Percentiles rank a stretch among this genome's conserved stretches.
These are phyloP conservation scores for Heliconius congener DNA, from an alignment of 1,140 invertebrate genomes.

Conservation along the genomic window DNA sequence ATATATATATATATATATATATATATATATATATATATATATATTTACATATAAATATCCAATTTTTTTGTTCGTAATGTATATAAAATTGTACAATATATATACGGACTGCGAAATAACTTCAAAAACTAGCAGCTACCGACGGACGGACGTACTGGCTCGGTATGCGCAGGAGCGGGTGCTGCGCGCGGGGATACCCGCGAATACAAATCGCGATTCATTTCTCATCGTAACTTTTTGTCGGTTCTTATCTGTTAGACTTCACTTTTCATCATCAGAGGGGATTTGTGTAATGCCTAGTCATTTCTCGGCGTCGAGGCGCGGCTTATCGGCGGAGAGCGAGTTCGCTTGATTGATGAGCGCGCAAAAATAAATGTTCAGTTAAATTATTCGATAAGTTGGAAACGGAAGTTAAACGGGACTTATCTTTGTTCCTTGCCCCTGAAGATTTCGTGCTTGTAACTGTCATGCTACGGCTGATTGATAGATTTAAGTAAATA, in stretches of 20 bases:
- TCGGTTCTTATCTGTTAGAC: conserved; percentile 83
- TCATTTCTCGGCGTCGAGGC: conserved; percentile 82
- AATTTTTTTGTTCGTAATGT: not conserved
- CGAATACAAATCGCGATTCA: conserved; percentile 82
- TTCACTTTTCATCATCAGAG: conserved; percentile 83
- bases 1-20: no score
- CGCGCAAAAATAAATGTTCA: conserved; percentile 83
- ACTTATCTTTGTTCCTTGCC: conserved; percentile 80
- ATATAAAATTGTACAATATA: not conserved
- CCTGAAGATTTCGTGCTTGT: conserved; percentile 77
- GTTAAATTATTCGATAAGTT: conserved; percentile 84
- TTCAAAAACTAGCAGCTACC: not conserved
- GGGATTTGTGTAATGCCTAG: conserved; percentile 83
- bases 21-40: no score
- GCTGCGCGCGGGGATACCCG: conserved; percentile 50
- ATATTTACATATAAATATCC: not conserved
- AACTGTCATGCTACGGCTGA: conserved; percentile 74
- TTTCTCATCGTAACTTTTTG: conserved; percentile 83
- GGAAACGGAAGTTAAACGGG: conserved; percentile 82
- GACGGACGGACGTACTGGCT: not conserved
- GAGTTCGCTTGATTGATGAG: conserved; percentile 82
- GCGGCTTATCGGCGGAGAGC: conserved; percentile 75
- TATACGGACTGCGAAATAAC: not conserved
- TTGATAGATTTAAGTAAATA: conserved; percentile 56
- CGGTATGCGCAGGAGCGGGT: conserved; percentile 32